These are phyloP conservation scores for Acyrthosiphon pisum DNA, from an alignment of 1,140 invertebrate genomes.

Conservation along the genomic window DNA sequence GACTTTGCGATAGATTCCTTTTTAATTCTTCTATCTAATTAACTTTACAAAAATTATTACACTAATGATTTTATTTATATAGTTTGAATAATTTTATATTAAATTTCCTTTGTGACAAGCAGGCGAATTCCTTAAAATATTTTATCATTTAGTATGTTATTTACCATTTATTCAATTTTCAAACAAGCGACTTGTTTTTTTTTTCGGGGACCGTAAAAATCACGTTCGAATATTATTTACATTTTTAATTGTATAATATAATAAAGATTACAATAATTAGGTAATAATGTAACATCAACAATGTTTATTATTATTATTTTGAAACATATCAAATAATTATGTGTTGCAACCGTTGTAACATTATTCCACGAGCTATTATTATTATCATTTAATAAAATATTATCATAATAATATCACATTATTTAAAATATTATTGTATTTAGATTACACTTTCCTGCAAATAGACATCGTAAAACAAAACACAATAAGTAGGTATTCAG, in stretches of 20 bases:
- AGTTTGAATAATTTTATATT: background rate
- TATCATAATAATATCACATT: slow-evolving; percentile 30
- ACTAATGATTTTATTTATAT: background rate
- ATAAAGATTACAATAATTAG: background rate
- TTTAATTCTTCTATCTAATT: background rate
- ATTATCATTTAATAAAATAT: background rate
- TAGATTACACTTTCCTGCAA: background rate
- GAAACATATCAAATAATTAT: slow-evolving; percentile 9
- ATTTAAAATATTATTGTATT: slow-evolving; percentile 33
- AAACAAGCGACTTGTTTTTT: background rate
- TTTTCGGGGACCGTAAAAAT: background rate
- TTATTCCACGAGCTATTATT: slow-evolving; percentile 9
- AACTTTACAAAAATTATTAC: background rate
- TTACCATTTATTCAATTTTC: background rate
- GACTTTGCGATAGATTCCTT: background rate
- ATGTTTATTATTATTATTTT: slow-evolving; percentile 20
- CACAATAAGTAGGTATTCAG: background rate
- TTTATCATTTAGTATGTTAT: background rate
- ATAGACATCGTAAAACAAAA: background rate
- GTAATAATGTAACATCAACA: background rate
- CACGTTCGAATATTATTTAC: slow-evolving; percentile 4
- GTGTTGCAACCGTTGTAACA: background rate
- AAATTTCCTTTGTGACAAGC: background rate
- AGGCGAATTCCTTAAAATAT: background rate
- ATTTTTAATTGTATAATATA: background rate